These are phyloP conservation scores for Procapra przewalskii DNA, from an alignment of 2,113 vertebrate genomes.

Conservation along the genomic window DNA sequence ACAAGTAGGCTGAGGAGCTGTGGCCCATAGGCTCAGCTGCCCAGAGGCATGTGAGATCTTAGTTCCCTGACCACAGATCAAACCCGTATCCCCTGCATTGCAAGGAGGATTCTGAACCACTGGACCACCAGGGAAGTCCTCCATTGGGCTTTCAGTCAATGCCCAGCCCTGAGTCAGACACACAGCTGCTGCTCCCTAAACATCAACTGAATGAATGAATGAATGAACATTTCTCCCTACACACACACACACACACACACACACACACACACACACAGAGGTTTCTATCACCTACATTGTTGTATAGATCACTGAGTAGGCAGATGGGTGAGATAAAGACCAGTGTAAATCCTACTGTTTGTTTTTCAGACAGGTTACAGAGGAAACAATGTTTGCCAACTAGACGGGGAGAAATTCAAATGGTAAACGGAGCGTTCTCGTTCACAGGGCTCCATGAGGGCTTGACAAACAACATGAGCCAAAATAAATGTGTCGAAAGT, in stretches of 20 bases:
- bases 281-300: not conserved
- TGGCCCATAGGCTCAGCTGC: not conserved
- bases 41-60: not conserved
- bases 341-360: slow-evolving; percentile 27
- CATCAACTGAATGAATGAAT: not conserved
- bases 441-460: not conserved
- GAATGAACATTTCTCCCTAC: not conserved
- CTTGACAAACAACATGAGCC: slow-evolving; percentile 1
- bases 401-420: slow-evolving; percentile 7
- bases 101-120: not conserved
- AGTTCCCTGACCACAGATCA: not conserved
- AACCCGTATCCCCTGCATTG: not conserved
- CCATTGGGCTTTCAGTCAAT: not conserved
- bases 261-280: not conserved
- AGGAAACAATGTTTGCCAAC: not conserved
- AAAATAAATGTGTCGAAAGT: slow-evolving; percentile 37
- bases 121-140: not conserved
- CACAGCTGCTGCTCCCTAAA: not conserved
- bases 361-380: slow-evolving; percentile 29
- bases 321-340: not conserved
- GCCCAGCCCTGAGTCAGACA: not conserved
- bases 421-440: not conserved
- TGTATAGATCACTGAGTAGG: not conserved
- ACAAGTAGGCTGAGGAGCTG: not conserved
- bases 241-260: not conserved